Evolutionary conservation across 2,888 invertebrate species (phyloP).

Genomic region (Dromius quadrimaculatus): DNA sequence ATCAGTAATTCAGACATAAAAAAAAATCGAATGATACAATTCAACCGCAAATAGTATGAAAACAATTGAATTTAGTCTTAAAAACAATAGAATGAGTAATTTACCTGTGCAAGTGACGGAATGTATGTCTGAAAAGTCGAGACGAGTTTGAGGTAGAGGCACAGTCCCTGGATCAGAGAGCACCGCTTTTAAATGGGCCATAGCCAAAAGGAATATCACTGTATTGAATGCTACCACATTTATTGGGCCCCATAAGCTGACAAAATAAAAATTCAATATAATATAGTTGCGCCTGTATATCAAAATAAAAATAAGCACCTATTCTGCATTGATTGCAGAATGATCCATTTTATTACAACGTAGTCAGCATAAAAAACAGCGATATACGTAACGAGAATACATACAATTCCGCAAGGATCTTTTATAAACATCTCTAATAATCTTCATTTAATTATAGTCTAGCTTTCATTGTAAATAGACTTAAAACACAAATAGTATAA

Average conservation of each 20-base stretch:
- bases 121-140: conserved; percentile 86
- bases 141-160: conserved; percentile 77
- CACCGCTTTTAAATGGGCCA: conserved; percentile 87
- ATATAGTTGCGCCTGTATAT: conserved; percentile 13
- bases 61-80: too few relatives aligned
- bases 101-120: conserved; percentile 63
- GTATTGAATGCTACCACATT: conserved; percentile 85
- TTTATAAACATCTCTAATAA: conserved; percentile 74
- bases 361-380: conserved; percentile 90
- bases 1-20: too few relatives aligned
- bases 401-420: conserved; percentile 88
- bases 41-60: too few relatives aligned
- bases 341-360: conserved; percentile 86
- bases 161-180: conserved; percentile 91
- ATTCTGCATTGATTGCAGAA: conserved; percentile 83
- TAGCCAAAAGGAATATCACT: conserved; percentile 78
- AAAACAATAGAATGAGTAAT: neutral
- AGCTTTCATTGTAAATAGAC: conserved; percentile 36
- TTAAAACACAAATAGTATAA: conserved; percentile 36
- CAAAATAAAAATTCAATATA: conserved; percentile 1
- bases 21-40: too few relatives aligned
- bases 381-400: conserved; percentile 82
- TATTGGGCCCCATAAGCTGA: conserved; percentile 84
- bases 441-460: conserved; percentile 44
- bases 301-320: conserved; percentile 70